Base-by-base conservation (phyloP, 2,888 invertebrate species). In the Crossocerus cetratus region DNA sequence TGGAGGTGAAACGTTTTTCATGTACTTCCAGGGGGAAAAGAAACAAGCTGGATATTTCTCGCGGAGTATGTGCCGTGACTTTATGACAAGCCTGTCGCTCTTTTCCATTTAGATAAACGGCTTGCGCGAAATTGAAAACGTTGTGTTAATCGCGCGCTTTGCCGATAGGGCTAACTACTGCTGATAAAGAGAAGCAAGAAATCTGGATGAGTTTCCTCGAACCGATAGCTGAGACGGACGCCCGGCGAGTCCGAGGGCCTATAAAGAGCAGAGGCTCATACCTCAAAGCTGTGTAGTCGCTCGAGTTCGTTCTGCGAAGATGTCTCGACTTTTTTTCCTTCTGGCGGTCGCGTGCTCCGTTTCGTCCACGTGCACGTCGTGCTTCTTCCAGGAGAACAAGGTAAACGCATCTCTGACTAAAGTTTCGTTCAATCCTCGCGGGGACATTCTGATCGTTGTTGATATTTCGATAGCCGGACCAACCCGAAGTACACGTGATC, bases 101-200 rank as follows among this genome's bases (percentile, higher is more conserved):
- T 82, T 84, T 79, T 66, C 78, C 82, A 83, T 86, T 83, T 83
- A 83, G 85, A 86, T 86, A 84, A 84, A 82, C 73, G 72, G 64
- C 22, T 54, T 16, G 8, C 49, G 57, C 23, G 68, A 69, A 69
- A 76, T 68, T 64, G 55, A 71, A 65, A 68, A 18, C 22, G 61
- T 56, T 63, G 22, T 18, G 55, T 58, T 14, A 44, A 42, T 44
- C 53, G 57, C 53, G 32, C n/a, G 49, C n/a, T 44, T 3, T 53
- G 3, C 0, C 42, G 45, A 14, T 58, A 64, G 63, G 53, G 8
- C 8, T 4, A 8, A 11, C 11, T 32, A 0, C 32, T 2, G 11
- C 8, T 32, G 32, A 32, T 32, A 32, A 32, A 32, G 11, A 1
- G 32, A 32, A 32, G 32, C 32, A 32, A 32, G 32, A 2, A 11